phyloP scores from a whole-genome alignment of 2,797 vertebrate genomes.

The Thaleichthys pacificus region DNA sequence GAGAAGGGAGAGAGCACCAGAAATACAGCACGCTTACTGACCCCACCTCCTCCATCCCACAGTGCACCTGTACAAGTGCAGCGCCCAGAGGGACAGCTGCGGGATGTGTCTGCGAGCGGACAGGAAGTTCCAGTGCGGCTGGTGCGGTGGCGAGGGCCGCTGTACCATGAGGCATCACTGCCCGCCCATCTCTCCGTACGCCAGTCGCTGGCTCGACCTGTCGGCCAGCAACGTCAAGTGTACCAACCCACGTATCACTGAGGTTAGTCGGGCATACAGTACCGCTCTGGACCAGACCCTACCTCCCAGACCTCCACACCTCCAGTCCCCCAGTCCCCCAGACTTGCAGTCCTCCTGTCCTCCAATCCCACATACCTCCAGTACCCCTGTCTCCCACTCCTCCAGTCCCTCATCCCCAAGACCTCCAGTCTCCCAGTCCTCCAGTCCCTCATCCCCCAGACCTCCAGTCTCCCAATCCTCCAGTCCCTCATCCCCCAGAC shows the following conservation, averaged over 20 bases:
- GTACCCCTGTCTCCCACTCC: not conserved
- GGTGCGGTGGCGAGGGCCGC: constrained; percentile 84
- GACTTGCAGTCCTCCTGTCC: not conserved
- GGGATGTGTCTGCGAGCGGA: constrained; percentile 92
- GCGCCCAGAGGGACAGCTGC: constrained; percentile 92
- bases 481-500: too few relatives aligned
- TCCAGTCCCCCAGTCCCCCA: not conserved
- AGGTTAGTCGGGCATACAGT: constrained; percentile 73
- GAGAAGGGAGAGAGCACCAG: too few relatives aligned
- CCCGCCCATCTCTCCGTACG: constrained; percentile 59
- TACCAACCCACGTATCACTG: constrained; percentile 91
- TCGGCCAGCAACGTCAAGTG: constrained; percentile 88
- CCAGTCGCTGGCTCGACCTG: constrained; percentile 87
- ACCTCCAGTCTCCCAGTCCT: too few relatives aligned
- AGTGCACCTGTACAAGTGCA: constrained; percentile 96
- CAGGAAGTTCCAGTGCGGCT: constrained; percentile 91
- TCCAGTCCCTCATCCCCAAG: not conserved
- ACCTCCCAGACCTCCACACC: not conserved
- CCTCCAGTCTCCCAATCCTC: too few relatives aligned
- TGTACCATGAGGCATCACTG: constrained; percentile 90
- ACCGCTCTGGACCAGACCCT: not conserved
- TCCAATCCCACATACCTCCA: too few relatives aligned
- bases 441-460: too few relatives aligned
- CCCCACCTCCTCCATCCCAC: constrained; percentile 31
- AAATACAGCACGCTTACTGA: not conserved